Evolutionary conservation across 2,888 invertebrate species (phyloP), one percentile per base, ranked within the genome.

Genomic region (Drosophila emarginata): DNA sequence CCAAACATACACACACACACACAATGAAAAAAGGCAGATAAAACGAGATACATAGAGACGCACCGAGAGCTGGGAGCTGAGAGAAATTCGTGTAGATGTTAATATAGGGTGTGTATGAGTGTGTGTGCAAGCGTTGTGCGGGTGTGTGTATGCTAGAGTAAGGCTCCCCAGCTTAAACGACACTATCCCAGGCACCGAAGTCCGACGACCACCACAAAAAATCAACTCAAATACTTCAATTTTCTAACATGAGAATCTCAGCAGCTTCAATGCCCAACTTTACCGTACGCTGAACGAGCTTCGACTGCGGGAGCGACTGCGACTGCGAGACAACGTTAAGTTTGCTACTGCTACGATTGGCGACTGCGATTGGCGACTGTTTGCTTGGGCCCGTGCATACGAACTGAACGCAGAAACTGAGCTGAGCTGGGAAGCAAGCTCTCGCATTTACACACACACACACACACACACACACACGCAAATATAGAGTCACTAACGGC

Each of bases 1-100:
- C 54, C 58, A 59, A 63, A 81, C 80, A 81, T 79, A 87, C 81
- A 79, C 81, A 81, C 81, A 87, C 81, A 79, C 81, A 87, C 87
- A 52, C 45, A 59, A 51, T 57, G 59, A 71, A 23, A 65, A 54
- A 64, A 50, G 75, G 72, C 72, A 59, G 66, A 50, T 56, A 72
- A 72, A 66, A 61, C 70, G 64, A 37, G 78, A 78, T 67, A 72
- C 75, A 62, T 57, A 62, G 77, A 40, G 18, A 39, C 40, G 58
- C 36, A 68, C 56, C 56, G 26, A 37, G 58, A 45, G 50, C 53
- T 59, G 56, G 56, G 61, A 50, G 37, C 64, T 52, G 63, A 63
- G 52, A 62, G 63, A 61, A 58, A 56, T 67, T 67, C 51, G 50
- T 67, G 67, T 67, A 67, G 58, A 67, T 37, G 37, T 37, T 21